Conservation (phyloP, 2,888 invertebrate genomes). For the Andrena trimmerana region DNA sequence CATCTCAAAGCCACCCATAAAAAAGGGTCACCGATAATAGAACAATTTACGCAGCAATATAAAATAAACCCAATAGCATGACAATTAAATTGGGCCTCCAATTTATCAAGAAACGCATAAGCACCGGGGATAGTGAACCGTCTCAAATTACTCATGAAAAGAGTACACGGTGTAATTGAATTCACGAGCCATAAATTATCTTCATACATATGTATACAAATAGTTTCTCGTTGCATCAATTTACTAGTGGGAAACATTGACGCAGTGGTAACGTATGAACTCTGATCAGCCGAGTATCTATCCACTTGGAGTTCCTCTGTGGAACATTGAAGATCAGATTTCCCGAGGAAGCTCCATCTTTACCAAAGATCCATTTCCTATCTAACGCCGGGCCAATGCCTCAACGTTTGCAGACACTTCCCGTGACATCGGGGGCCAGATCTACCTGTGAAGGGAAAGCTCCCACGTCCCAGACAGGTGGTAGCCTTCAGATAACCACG, state of each 20-base stretch:
- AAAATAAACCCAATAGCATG: not conserved
- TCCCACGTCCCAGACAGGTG: not conserved
- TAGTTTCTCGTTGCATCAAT: not conserved
- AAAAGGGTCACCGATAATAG: not conserved
- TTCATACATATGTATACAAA: constrained; percentile 34
- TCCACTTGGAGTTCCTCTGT: not conserved
- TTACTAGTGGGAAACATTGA: constrained; percentile 5
- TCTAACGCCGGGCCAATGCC: not conserved
- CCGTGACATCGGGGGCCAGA: not conserved
- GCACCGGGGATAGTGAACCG: not conserved
- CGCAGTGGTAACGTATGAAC: constrained; percentile 8
- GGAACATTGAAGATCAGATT: too few relatives aligned
- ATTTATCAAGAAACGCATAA: constrained; percentile 14
- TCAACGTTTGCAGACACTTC: not conserved
- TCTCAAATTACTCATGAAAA: constrained; percentile 22
- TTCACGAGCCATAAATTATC: constrained; percentile 12
- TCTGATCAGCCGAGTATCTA: not conserved
- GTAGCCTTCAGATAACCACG: not conserved
- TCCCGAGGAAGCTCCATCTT: not conserved
- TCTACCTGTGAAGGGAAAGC: not conserved
- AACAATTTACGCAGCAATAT: not conserved
- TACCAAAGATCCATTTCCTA: not conserved
- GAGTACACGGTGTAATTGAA: constrained; percentile 37
- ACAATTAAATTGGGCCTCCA: constrained; percentile 8
- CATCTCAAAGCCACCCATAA: not conserved